Evolutionary conservation across 1,140 invertebrate genomes (phyloP), one percentile per base, ranked within the genome.

Genomic region (Drosophila suzukii): DNA sequence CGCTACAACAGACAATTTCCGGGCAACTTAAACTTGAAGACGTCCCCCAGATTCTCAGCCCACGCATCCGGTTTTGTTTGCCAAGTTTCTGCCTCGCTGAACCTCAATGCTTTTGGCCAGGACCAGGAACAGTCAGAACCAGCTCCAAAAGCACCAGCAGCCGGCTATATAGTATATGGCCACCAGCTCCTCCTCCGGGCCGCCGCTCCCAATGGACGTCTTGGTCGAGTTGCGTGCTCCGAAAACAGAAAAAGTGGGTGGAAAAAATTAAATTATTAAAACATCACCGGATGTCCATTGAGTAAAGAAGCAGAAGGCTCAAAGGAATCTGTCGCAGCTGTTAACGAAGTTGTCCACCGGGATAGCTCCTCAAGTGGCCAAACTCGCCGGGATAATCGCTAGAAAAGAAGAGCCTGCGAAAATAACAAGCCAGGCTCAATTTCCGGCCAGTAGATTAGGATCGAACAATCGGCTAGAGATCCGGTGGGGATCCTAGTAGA

Each of bases 1-100:
- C 86, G 86, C 88, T 74, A 90, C 86, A 90, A 90, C 88, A 86
- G 86, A 90, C 88, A 90, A 90, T 90, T 90, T 90, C 88, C 88
- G 88, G 79, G 61, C 80, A 86, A 90, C 86, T 90, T 86, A 75
- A 82, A 90, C 74, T 83, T 77, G 68, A 90, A 90, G 86, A 74
- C 74, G 60, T 74, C 55, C 41, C 67, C 68, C 54, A 38, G 47
- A 41, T 47, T 46, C 73, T 47, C 39, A 20, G 24, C 47, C 79
- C 80, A 65, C 70, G 74, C 67, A 89, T 89, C 84, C 84, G 85
- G 77, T 79, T 84, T 73, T 79, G 72, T 72, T 78, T 84, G 85
- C 80, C 80, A 89, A 84, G 81, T 89, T 89, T 89, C 84, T 84
- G 77, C 80, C 75, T 78, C 61, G 77, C 47, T 89, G 84, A 44